Conservation (phyloP, 2,113 vertebrate genomes). For the Microcebus ravelobensis region DNA sequence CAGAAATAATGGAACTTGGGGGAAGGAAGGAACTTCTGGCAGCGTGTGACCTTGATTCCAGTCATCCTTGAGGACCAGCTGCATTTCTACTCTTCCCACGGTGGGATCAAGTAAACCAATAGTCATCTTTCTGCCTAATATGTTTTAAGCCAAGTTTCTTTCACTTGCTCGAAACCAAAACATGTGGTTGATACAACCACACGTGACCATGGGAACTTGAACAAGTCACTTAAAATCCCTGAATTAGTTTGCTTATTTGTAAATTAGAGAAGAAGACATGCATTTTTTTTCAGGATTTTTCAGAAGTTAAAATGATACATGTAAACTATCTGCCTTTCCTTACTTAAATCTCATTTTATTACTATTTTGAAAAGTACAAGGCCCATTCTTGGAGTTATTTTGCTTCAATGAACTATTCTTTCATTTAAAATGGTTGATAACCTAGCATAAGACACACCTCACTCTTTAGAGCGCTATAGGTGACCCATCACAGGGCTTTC, state of each 20-base stretch:
- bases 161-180: not conserved
- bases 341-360: not conserved
- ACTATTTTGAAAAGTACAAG: not conserved
- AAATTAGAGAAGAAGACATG: not conserved
- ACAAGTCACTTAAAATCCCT: not conserved
- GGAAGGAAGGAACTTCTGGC: accelerated
- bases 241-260: not conserved
- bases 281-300: not conserved
- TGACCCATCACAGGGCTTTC: not conserved
- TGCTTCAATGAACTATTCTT: not conserved
- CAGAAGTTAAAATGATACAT: not conserved
- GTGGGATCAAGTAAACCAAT: not conserved
- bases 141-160: not conserved
- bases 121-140: not conserved
- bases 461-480: not conserved
- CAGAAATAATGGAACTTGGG: not conserved
- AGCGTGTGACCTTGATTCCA: not conserved
- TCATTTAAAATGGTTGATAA: not conserved
- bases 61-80: not conserved
- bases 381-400: not conserved
- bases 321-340: not conserved
- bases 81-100: not conserved
- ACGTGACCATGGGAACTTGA: not conserved
- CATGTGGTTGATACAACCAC: not conserved
- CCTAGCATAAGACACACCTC: not conserved